A percentile compares a stretch with the other conserved stretches of the same genome.
Conservation (phyloP, 2,888 invertebrate species). For the Myathropa florea region DNA sequence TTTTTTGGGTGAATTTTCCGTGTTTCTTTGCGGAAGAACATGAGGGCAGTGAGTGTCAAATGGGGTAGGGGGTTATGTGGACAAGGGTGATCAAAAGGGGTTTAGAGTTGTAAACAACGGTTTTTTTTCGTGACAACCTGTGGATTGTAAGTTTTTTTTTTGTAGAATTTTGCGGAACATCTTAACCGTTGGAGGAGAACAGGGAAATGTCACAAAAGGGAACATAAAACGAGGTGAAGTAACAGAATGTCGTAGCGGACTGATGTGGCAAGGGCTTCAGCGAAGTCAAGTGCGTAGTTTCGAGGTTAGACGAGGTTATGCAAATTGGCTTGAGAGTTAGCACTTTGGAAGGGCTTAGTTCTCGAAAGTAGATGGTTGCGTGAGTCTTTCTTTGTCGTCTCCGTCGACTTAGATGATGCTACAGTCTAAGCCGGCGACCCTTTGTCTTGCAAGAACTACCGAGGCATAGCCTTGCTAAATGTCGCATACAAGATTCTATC, state of each 20-base stretch:
- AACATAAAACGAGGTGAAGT: not conserved
- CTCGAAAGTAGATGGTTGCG: no score
- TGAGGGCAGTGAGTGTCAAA: not conserved
- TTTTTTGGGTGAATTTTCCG: no score
- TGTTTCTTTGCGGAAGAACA: no score
- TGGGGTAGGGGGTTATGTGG: not conserved
- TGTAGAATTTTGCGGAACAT: not conserved
- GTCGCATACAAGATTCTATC: no score
- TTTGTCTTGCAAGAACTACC: no score
- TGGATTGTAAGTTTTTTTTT: not conserved
- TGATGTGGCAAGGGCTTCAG: not conserved
- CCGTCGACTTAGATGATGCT: no score
- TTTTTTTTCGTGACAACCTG: not conserved
- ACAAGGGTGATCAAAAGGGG: not conserved
- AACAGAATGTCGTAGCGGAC: not conserved
- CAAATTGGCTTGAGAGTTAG: no score
- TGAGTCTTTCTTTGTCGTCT: no score
- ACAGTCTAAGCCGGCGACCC: no score
- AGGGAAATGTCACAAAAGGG: not conserved
- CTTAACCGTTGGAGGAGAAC: not conserved
- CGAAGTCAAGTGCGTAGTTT: not conserved
- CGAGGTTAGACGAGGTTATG: no score
- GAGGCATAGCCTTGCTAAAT: no score
- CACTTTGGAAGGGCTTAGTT: no score
- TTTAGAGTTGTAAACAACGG: not conserved